Base-by-base conservation (phyloP, 1,140 invertebrate genomes). In the Heliconius melpomene region DNA sequence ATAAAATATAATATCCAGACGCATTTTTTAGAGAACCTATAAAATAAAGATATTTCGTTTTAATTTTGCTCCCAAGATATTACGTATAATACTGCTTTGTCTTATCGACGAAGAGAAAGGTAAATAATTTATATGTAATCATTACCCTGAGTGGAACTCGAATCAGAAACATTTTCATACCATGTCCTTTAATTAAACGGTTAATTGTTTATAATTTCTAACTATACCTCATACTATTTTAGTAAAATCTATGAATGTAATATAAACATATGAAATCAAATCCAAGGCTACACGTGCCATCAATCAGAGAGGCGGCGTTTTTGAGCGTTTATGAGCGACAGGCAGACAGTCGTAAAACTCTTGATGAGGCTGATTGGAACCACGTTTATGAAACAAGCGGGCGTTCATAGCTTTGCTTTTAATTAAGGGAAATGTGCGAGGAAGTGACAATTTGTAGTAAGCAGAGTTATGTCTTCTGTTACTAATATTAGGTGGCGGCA, bases 261-360 rank as follows among this genome's bases (percentile, higher is more conserved):
- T 78, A 75, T 57, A 50, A 71, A 77, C 66, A 52, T 52, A 77
- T 80, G 83, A 83, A 82, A 84, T 82, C 82, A 74, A 77, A 82
- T 57, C 57, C 76, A 82, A 78, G 79, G 81, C 82, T 77, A 84
- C 93, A 94, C 86, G 88, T 94, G 93, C 90, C 90, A 91, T 93
- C 86, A 91, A 94, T 94, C 89, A 91, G 84, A 78, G 83, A 77
- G 87, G 82, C 88, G 89, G 88, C 83, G 84, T 87, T 90, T 91
- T 90, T 86, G 86, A 89, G 84, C 76, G 74, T 90, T 91, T 90
- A 92, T 90, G 91, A 88, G 87, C 84, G 83, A 87, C 90, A 85
- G 88, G 87, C 90, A 90, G 88, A 89, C 92, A 91, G 90, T 94
- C 92, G 87, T 94, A 92, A 93, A 94, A 88, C 86, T 88, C 60